Conservation (phyloP, 2,888 invertebrate species). For the Stomorhina lunata region DNA sequence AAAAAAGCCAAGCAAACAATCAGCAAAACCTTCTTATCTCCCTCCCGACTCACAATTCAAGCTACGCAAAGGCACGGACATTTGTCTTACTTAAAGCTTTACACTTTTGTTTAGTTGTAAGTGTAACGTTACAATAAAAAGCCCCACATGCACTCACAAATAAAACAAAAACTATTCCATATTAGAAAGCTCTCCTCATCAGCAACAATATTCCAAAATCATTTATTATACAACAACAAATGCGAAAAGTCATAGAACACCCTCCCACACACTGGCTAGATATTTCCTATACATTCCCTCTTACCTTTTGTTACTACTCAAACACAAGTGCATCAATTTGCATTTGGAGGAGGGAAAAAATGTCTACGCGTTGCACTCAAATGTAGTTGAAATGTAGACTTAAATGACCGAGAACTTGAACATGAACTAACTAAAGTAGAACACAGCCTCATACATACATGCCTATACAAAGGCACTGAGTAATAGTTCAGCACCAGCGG, state of each 20-base stretch:
- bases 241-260: conserved; percentile 23
- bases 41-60: background rate
- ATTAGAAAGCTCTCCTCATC: conserved; percentile 60
- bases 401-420: conserved; percentile 66
- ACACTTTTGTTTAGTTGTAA: conserved; percentile 36
- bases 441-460: background rate
- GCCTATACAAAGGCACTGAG: background rate
- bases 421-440: conserved; percentile 53
- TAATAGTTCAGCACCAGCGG: background rate
- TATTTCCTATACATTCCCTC: background rate
- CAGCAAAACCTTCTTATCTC: conserved; percentile 1
- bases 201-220: conserved; percentile 59
- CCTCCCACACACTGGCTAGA: conserved; percentile 30
- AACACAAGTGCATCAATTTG: conserved; percentile 36
- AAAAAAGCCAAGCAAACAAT: conserved; percentile 3
- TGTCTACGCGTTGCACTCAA: conserved; percentile 50
- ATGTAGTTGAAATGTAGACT: conserved; percentile 53
- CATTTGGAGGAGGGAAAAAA: conserved; percentile 15
- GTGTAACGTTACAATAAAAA: conserved; percentile 18
- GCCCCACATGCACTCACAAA: background rate
- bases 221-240: conserved; percentile 55
- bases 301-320: background rate
- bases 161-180: conserved; percentile 11
- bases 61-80: background rate
- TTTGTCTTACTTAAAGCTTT: background rate